These are phyloP conservation scores for Chymomyza costata DNA, from an alignment of 1,140 invertebrate species.

Conservation along the genomic window DNA sequence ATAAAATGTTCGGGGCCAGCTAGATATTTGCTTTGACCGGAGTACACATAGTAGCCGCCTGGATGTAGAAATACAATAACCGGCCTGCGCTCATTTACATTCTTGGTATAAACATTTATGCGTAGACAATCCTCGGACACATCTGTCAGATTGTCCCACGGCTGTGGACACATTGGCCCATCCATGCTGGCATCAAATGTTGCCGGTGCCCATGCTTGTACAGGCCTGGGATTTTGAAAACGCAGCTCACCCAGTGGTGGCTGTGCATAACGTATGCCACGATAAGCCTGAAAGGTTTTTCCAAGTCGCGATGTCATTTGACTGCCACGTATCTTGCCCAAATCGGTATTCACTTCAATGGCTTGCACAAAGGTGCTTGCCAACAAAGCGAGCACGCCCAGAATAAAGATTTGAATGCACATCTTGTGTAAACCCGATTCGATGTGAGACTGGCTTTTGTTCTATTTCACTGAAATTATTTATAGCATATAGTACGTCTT, in stretches of 20 bases:
- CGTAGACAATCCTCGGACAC: conserved; percentile 86
- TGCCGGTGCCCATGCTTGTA: conserved; percentile 76
- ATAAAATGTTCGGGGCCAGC: conserved; percentile 77
- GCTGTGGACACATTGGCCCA: conserved; percentile 77
- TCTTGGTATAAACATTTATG: conserved; percentile 87
- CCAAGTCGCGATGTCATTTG: conserved; percentile 61
- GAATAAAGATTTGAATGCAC: too few species aligned
- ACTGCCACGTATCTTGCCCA: conserved; percentile 53
- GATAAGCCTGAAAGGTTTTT: conserved; percentile 79
- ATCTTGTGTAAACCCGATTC: too few species aligned
- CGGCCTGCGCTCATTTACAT: conserved; percentile 65
- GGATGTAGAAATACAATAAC: conserved; percentile 82
- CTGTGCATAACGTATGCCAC: conserved; percentile 81
- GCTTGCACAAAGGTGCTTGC: neutral
- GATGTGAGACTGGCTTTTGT: too few species aligned
- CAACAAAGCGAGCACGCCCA: conserved; percentile 8
- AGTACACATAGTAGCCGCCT: conserved; percentile 77
- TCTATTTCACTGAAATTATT: too few species aligned
- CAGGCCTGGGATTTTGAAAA: conserved; percentile 74
- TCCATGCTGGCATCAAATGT: conserved; percentile 78
- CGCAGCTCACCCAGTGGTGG: conserved; percentile 69
- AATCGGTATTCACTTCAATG: conserved; percentile 40
- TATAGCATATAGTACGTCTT: too few species aligned
- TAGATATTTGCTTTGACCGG: conserved; percentile 75
- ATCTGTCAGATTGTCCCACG: conserved; percentile 51